Evolutionary conservation across 1,140 invertebrate genomes (phyloP).

Genomic region (Cotesia vestalis): DNA sequence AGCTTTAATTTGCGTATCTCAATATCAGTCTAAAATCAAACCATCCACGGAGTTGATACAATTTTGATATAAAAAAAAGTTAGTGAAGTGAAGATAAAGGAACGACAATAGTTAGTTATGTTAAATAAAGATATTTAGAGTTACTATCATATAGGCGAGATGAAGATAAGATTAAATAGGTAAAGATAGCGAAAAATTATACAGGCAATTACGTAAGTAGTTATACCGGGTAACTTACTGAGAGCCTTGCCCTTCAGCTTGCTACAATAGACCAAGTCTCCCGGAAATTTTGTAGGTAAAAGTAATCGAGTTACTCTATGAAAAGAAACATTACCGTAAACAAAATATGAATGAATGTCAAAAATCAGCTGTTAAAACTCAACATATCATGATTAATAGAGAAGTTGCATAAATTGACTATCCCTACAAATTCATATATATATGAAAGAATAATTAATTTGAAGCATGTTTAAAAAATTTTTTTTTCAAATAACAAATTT

Average conservation of each 20-base stretch:
- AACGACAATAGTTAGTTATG: neutral
- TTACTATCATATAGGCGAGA: slow-evolving; percentile 25
- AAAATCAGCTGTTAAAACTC: slow-evolving; percentile 38
- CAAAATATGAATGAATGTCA: slow-evolving; percentile 43
- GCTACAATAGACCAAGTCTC: slow-evolving; percentile 74
- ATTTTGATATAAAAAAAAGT: no score
- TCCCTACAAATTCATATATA: no score
- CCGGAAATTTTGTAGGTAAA: slow-evolving; percentile 58
- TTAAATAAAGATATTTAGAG: neutral
- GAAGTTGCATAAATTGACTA: no score
- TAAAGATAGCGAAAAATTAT: slow-evolving; percentile 20
- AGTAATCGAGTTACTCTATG: slow-evolving; percentile 53
- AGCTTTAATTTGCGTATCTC: no score
- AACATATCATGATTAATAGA: slow-evolving; percentile 1
- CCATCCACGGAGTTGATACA: no score
- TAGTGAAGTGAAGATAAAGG: no score
- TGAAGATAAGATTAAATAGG: slow-evolving; percentile 39
- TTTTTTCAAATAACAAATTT: no score
- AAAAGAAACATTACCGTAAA: slow-evolving; percentile 58
- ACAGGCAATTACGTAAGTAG: slow-evolving; percentile 32
- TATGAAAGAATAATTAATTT: no score
- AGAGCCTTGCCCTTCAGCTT: slow-evolving; percentile 82
- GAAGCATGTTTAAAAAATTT: no score
- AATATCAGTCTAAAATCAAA: no score
- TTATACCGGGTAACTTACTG: slow-evolving; percentile 74